Conservation (phyloP, 2,797 vertebrate genomes). For the Tenualosa thibaudeaui region DNA sequence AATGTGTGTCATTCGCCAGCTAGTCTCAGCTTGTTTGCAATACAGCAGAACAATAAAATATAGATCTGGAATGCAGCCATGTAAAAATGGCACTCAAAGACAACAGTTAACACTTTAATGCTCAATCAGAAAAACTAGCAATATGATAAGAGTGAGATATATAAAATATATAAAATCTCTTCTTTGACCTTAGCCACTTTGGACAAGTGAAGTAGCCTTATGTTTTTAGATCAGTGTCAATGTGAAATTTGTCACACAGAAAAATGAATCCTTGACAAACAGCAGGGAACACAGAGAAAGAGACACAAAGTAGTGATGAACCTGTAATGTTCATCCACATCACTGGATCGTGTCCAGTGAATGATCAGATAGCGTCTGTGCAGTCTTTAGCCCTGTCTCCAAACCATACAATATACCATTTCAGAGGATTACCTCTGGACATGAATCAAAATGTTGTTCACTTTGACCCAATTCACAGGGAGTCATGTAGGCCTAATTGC, state of each 20-base stretch:
- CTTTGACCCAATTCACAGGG: constrained; percentile 9
- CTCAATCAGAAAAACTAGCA: background rate
- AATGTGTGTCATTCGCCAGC: no score
- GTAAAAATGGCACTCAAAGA: no score
- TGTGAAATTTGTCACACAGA: background rate
- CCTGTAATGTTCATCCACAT: background rate
- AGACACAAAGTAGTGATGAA: background rate
- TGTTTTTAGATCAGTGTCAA: background rate
- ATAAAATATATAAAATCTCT: background rate
- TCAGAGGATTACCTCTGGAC: background rate
- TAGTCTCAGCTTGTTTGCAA: background rate
- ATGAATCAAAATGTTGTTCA: background rate
- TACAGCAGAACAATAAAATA: background rate
- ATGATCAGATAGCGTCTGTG: background rate
- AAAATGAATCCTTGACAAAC: background rate
- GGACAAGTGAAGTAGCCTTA: background rate
- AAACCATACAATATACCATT: background rate
- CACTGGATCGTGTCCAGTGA: background rate
- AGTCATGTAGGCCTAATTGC: background rate
- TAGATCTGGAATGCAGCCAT: no score
- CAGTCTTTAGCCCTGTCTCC: background rate
- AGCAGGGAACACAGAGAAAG: background rate
- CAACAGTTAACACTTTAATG: background rate
- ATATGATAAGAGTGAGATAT: background rate
- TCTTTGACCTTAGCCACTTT: background rate